phyloP scores from a whole-genome alignment of 2,888 invertebrate genomes.

The Troides aeacus region DNA sequence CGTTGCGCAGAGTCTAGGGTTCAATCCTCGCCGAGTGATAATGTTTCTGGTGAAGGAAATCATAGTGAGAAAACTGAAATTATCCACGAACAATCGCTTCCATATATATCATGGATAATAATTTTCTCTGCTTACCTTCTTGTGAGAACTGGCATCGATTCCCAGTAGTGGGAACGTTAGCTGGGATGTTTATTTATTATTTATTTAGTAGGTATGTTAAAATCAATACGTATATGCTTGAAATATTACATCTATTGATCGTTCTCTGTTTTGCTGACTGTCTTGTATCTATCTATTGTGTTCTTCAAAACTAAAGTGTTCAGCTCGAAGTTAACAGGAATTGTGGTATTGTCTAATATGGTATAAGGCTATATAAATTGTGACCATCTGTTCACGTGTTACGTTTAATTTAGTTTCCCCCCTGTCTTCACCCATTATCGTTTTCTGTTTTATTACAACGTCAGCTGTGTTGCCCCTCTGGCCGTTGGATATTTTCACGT shows the following conservation, averaged over 20 bases:
- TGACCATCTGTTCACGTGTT: constrained; percentile 3
- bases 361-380: neutral
- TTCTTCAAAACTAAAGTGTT: neutral
- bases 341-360: neutral
- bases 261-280: neutral
- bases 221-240: no score
- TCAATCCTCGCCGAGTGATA: no score
- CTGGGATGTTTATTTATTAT: no score
- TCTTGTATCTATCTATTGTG: neutral
- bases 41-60: no score
- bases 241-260: neutral
- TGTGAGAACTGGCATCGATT: no score
- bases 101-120: no score
- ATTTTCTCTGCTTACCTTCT: no score
- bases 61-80: no score
- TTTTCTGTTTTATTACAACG: constrained; percentile 11
- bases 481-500: neutral
- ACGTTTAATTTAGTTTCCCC: constrained; percentile 9
- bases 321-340: neutral
- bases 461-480: neutral
- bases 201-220: no score
- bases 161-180: no score
- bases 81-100: no score
- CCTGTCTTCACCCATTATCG: neutral
- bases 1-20: no score